Evolutionary conservation across 2,888 invertebrate genomes (phyloP), one percentile per base, ranked within the genome.

Genomic region (Acanthopleura granulata): DNA sequence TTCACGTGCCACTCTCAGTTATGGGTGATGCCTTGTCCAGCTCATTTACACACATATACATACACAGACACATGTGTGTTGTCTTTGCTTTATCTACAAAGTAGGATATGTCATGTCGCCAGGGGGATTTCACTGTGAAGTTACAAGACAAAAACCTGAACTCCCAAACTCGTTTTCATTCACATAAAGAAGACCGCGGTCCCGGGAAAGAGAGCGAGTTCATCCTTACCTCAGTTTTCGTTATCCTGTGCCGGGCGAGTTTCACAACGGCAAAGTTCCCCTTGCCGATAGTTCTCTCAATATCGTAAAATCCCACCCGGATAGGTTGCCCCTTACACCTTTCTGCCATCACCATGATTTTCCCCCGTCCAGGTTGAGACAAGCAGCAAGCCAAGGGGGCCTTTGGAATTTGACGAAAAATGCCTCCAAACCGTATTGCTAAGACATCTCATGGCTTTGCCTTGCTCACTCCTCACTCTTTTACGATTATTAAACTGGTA

Each of bases 221-320:
- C 71, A 50, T 49, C 62, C 93, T 93, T 94, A 99, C 99, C 97
- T 99, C 98, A 85, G 97, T 96, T 93, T 97, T 97, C 87, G 99
- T 98, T 91, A 99, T 96, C 92, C 96, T 94, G 93, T 99, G 98
- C 91, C 97, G 96, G 88, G 98, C 99, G 90, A 98, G 93, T 93
- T 98, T 98, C 88, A 99, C 99, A 85, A 98, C 95, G 86, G 99
- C 99, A 92, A 99, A 99, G 93, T 99, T 99, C 84, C 99, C 99
- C 91, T 97, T 97, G 87, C 99, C 99, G 90, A 99, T 98, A 70
- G 98, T 98, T 92, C 95, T 95, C 92, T 97, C 97, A 90, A 99
- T 94, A 92, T 98, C 97, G 92, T 99, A 99, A 93, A 97, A 97
- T 88, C 98, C 98, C 88, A 99, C 97, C 80, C 88, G 85, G 76